Evolutionary conservation across 2,113 vertebrate genomes (phyloP).

Genomic region (Todiramphus saurophagus): DNA sequence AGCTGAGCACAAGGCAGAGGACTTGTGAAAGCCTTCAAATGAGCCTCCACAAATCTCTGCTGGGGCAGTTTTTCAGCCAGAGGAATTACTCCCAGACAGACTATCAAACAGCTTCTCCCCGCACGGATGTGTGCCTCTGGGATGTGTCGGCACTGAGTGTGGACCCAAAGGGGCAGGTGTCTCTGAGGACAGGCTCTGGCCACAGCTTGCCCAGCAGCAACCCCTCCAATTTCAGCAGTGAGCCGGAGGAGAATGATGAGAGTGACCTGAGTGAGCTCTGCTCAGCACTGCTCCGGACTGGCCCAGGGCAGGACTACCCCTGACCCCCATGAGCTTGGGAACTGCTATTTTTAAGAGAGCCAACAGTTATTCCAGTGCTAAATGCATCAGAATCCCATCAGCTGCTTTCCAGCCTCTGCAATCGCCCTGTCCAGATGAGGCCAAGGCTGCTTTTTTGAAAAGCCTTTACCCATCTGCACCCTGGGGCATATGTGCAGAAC

Average conservation of each 20-base stretch:
- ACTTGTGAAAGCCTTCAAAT: conserved; percentile 70
- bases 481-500: fast-evolving
- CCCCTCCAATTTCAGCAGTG: conserved; percentile 58
- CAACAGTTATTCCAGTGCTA: background rate
- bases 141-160: background rate
- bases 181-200: conserved; percentile 62
- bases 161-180: background rate
- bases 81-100: background rate
- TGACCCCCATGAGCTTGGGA: background rate
- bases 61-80: conserved; percentile 72
- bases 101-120: background rate
- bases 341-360: background rate
- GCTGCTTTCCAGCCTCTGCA: background rate
- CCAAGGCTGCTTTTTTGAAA: background rate
- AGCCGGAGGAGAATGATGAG: conserved; percentile 87
- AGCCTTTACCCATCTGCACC: background rate
- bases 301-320: background rate
- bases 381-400: background rate
- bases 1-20: conserved; percentile 61
- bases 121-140: background rate
- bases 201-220: conserved; percentile 39
- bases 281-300: background rate
- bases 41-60: conserved; percentile 75
- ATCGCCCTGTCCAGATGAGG: background rate
- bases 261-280: conserved; percentile 64